These are phyloP conservation scores for Volucella inflata DNA, from an alignment of 2,888 invertebrate species.

Conservation along the genomic window DNA sequence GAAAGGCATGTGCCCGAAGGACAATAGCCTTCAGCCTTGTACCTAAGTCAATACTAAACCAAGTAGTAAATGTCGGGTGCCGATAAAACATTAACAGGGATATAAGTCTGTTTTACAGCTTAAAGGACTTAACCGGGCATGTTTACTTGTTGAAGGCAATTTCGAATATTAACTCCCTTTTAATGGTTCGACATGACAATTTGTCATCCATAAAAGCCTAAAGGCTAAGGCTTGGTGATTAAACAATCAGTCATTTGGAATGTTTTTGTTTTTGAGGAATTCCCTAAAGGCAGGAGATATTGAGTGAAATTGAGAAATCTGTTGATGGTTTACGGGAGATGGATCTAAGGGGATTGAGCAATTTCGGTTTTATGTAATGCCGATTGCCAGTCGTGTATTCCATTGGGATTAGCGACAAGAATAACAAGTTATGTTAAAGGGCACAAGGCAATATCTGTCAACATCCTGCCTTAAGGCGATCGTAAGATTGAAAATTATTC, in stretches of 20 bases:
- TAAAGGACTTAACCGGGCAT: conserved; percentile 33
- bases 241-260: conserved; percentile 44
- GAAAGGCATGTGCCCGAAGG: conserved; percentile 52
- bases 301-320: conserved; percentile 17
- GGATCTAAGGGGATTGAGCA: too few relatives aligned
- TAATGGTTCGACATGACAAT: conserved; percentile 20
- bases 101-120: conserved; percentile 67
- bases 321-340: neutral
- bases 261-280: conserved; percentile 39
- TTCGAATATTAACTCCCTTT: conserved; percentile 45
- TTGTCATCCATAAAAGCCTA: conserved; percentile 4
- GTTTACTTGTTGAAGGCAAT: conserved; percentile 45
- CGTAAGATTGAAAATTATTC: too few relatives aligned
- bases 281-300: neutral
- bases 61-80: neutral
- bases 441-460: too few relatives aligned
- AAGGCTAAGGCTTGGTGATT: conserved; percentile 34
- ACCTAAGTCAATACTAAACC: conserved; percentile 47
- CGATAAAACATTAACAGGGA: conserved; percentile 52
- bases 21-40: conserved; percentile 39
- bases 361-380: too few relatives aligned
- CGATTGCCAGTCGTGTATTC: too few relatives aligned
- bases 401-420: too few relatives aligned
- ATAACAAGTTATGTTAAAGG: too few relatives aligned
- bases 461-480: too few relatives aligned